Percentiles rank a stretch among this genome's conserved stretches.
These are phyloP conservation scores for Ornithoptera alexandrae DNA, from an alignment of 2,888 invertebrate genomes.

Conservation along the genomic window DNA sequence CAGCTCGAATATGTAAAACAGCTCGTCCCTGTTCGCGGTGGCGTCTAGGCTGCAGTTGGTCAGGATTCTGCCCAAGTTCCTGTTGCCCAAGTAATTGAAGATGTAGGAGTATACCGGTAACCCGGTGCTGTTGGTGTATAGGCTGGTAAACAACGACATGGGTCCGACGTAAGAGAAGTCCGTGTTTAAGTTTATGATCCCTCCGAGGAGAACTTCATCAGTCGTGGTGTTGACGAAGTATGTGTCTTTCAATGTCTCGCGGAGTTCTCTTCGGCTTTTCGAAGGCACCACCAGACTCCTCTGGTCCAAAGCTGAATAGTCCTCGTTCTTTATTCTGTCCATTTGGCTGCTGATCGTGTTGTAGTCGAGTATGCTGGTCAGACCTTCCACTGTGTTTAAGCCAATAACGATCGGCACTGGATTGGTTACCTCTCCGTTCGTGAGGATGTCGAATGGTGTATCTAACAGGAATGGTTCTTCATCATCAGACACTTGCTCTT, in stretches of 20 bases:
- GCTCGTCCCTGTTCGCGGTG: conserved; percentile 62
- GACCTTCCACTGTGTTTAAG: conserved; percentile 77
- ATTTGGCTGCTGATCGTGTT: conserved; percentile 64
- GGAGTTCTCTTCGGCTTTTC: conserved; percentile 52
- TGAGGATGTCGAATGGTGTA: conserved; percentile 67
- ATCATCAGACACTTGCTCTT: conserved; percentile 56
- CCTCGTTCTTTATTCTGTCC: conserved; percentile 62
- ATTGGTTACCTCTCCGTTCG: conserved; percentile 47
- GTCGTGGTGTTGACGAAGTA: conserved; percentile 59
- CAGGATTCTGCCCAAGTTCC: conserved; percentile 64
- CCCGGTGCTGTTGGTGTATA: conserved; percentile 56
- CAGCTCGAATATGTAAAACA: conserved; percentile 68
- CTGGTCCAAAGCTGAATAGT: conserved; percentile 60
- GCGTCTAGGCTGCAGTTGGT: conserved; percentile 65
- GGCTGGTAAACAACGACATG: conserved; percentile 59
- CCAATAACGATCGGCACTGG: conserved; percentile 77
- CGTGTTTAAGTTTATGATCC: conserved; percentile 65
- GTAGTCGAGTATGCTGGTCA: conserved; percentile 66
- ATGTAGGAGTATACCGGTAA: conserved; percentile 59
- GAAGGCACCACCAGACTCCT: conserved; percentile 49
- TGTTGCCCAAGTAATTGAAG: conserved; percentile 64
- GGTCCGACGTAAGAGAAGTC: conserved; percentile 70
- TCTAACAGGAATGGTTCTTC: conserved; percentile 68
- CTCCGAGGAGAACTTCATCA: conserved; percentile 63
- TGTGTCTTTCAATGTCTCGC: conserved; percentile 55